A percentile compares a stretch with the other conserved stretches of the same genome.
Conservation (phyloP, 2,797 vertebrate genomes). For the Simalia tracyae region DNA sequence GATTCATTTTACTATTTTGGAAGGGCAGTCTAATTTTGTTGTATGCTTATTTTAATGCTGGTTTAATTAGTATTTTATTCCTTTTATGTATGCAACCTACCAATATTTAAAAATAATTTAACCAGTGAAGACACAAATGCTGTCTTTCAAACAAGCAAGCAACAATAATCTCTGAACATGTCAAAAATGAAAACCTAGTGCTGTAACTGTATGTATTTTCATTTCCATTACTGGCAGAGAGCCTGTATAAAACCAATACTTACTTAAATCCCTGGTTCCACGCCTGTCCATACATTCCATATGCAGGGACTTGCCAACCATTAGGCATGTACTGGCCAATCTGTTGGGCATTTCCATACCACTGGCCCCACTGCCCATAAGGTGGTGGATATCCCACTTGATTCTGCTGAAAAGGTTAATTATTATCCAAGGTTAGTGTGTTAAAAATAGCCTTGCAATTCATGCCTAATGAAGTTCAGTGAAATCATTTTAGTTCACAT, state of each 20-base stretch:
- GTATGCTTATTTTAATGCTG: background rate
- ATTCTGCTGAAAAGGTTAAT: slow-evolving; percentile 78
- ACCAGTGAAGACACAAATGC: background rate
- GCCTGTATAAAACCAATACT: slow-evolving; percentile 61
- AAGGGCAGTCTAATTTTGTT: background rate
- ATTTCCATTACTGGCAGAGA: background rate
- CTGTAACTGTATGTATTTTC: background rate
- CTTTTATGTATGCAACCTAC: background rate
- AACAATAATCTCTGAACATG: background rate
- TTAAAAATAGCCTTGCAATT: background rate
- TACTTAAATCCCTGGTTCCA: slow-evolving; percentile 98
- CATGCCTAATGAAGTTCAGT: background rate
- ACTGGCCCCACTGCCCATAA: slow-evolving; percentile 96
- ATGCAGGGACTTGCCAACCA: slow-evolving; percentile 95
- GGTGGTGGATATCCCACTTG: slow-evolving; percentile 90
- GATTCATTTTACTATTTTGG: background rate
- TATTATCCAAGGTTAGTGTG: background rate
- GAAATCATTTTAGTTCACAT: background rate
- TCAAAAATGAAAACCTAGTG: background rate
- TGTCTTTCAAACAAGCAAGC: background rate
- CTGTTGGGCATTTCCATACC: slow-evolving; percentile 92
- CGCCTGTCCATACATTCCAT: slow-evolving; percentile 90
- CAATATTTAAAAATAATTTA: background rate
- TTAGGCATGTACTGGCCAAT: slow-evolving; percentile 96
- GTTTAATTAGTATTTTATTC: background rate